A percentile compares a stretch with the other conserved stretches of the same genome.
phyloP scores from a whole-genome alignment of 2,113 vertebrate genomes.

The Oxyruncus cristatus region DNA sequence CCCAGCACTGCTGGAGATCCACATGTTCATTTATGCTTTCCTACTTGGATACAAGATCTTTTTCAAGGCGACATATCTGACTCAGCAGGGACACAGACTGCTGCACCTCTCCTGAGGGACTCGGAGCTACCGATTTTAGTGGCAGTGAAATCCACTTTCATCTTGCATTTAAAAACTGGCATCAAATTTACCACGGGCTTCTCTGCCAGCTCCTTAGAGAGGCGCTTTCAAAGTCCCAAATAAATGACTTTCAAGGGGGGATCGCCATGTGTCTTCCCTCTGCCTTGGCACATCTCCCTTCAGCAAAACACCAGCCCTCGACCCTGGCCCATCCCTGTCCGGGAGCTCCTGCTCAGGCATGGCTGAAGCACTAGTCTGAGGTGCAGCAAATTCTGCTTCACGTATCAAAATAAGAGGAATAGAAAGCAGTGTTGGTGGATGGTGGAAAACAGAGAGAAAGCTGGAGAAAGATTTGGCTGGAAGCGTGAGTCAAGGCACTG shows the following conservation, averaged over 20 bases:
- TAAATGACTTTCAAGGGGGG: background rate
- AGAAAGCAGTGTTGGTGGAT: background rate
- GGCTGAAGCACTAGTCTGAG: background rate
- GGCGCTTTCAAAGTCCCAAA: background rate
- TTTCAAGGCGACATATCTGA: rapidly evolving
- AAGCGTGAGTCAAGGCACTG: background rate
- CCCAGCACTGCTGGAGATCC: background rate
- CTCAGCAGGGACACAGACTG: background rate
- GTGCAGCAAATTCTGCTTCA: background rate
- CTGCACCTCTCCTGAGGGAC: background rate
- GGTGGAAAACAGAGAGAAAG: background rate
- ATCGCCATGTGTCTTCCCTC: background rate
- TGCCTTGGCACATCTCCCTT: background rate
- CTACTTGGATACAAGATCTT: background rate
- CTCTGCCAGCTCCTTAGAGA: background rate
- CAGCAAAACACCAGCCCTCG: background rate
- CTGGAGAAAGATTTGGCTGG: background rate
- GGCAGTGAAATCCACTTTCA: background rate
- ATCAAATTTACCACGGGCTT: background rate
- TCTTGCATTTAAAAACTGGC: background rate
- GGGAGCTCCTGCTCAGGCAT: background rate
- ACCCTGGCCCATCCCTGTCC: rapidly evolving
- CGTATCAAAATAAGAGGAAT: background rate
- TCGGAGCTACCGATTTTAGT: rapidly evolving
- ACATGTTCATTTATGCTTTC: background rate